Evolutionary conservation across 2,797 vertebrate genomes (phyloP).

Genomic region (Distichodus sexfasciatus): DNA sequence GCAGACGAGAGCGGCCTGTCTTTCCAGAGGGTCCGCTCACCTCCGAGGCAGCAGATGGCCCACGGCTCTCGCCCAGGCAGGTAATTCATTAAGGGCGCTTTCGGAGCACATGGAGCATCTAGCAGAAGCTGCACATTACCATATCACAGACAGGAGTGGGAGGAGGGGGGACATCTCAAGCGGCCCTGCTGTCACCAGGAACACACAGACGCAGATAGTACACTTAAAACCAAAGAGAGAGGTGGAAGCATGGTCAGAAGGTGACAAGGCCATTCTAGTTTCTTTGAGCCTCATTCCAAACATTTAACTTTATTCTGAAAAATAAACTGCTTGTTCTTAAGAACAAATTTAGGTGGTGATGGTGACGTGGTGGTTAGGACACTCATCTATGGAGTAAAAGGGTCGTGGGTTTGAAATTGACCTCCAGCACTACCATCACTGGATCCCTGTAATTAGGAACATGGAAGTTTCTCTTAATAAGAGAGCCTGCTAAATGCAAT

Average conservation of each 20-base stretch:
- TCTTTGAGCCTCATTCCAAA: no score
- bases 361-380: no score
- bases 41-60: slow-evolving; percentile 31
- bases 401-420: no score
- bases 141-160: slow-evolving; percentile 27
- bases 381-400: no score
- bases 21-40: slow-evolving; percentile 35
- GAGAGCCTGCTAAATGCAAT: no score
- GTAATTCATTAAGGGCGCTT: slow-evolving; percentile 44
- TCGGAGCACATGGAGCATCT: slow-evolving; percentile 15
- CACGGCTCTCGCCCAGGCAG: slow-evolving; percentile 17
- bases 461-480: no score
- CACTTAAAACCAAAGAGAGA: background rate
- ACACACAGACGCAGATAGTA: slow-evolving; percentile 4
- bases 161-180: background rate
- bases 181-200: slow-evolving; percentile 34
- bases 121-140: slow-evolving; percentile 40
- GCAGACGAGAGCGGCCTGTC: background rate
- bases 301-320: no score
- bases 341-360: no score
- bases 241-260: background rate
- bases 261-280: background rate
- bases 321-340: no score
- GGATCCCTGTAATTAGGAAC: no score
- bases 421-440: no score